Evolutionary conservation across 2,888 invertebrate genomes (phyloP), one percentile per base, ranked within the genome.

Genomic region (Mayetiola destructor): DNA sequence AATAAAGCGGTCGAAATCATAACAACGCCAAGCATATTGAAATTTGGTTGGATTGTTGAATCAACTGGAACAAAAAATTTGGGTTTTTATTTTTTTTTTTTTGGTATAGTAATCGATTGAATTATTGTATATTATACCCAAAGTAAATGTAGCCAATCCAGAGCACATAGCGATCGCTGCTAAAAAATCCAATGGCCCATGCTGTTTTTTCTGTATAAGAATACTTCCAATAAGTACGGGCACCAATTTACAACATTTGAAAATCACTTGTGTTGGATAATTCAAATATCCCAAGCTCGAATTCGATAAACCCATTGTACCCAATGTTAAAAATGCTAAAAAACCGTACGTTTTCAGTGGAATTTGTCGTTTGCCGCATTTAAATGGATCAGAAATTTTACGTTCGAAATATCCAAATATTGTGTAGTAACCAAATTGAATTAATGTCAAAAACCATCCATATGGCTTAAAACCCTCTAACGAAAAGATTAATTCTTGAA

Each of bases 241-340:
- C 64, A 96, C 91, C 0, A 96, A 77, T 70, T 97, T 97, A 71
- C 96, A 97, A 69, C 94, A 94, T 71, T 96, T 96, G 69, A 97
- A 97, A 65, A 96, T 95, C 40, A 96, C 84, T 76, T 94, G 93
- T 0, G 95, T 96, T 0, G 96, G 95, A 71, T 95, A 97, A 72
- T 96, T 97, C 12, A 97, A 76, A 70, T 92, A 94, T 55, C 90
- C 93, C 12, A 96, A 76, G 1, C 95, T 91, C 3, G 93, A 82
- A 72, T 97, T 97, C 1, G 95, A 95, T 61, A 95, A 79, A 0
- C 94, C 91, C 92, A 97, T 96, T 2, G 96, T 96, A 3, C 91
- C 92, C 16, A 96, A 77, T 0, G 95, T 94, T 54, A 95, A 74
- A 1, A 88, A 77, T 42, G 94, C 94, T 60, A 96, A 72, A 42